A percentile compares a stretch with the other conserved stretches of the same genome.
These are phyloP conservation scores for Uropetala carovei DNA, from an alignment of 2,888 invertebrate species.

Conservation along the genomic window DNA sequence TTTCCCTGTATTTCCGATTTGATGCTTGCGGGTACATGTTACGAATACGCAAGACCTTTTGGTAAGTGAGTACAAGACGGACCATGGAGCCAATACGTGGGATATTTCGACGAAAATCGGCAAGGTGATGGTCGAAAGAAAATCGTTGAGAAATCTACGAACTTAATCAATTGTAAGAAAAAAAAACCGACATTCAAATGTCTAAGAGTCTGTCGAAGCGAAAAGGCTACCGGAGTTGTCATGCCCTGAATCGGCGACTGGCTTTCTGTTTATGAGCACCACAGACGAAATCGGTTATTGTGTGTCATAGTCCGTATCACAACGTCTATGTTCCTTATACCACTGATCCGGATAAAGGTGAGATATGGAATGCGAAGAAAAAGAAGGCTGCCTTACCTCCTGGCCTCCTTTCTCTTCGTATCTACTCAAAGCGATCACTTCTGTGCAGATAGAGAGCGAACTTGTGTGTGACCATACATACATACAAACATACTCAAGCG, in stretches of 20 bases:
- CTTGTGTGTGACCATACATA: not conserved
- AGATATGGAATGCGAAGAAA: constrained; percentile 1
- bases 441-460: too few species aligned
- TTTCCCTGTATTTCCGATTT: too few species aligned
- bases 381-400: not conserved
- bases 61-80: too few species aligned
- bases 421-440: not conserved
- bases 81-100: not conserved
- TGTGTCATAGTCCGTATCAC: not conserved
- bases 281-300: not conserved
- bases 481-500: not conserved
- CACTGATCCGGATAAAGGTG: not conserved
- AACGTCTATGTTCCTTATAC: not conserved
- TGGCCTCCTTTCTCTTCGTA: not conserved
- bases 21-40: too few species aligned
- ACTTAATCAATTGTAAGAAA: not conserved
- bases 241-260: not conserved
- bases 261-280: not conserved
- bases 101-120: not conserved
- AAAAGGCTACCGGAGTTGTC: constrained; percentile 8
- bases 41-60: not conserved
- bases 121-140: not conserved
- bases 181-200: not conserved
- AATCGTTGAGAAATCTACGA: not conserved
- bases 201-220: not conserved